Evolutionary conservation across 1,140 invertebrate species (phyloP).

Genomic region (Streblospio benedicti): DNA sequence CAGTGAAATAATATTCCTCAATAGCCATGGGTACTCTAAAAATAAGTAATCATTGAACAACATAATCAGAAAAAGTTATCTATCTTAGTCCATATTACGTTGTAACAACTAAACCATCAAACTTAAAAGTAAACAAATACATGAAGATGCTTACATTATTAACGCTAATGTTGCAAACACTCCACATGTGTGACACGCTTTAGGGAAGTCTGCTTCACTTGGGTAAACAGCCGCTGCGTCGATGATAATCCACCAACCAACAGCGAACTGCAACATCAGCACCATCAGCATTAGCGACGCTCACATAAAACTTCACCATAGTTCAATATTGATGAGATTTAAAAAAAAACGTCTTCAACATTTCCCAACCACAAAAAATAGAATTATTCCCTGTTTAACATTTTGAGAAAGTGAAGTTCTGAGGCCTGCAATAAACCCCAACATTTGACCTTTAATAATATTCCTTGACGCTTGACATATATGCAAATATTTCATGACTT

Average conservation of each 20-base stretch:
- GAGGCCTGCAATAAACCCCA: not conserved
- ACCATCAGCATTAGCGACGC: not conserved
- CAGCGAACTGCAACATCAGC: conserved; percentile 70
- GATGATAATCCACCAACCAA: conserved; percentile 96
- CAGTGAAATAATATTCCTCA: too few relatives aligned
- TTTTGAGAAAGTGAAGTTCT: not conserved
- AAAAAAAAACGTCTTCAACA: not conserved
- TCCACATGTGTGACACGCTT: conserved; percentile 85
- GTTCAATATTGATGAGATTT: not conserved
- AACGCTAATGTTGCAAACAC: conserved; percentile 87
- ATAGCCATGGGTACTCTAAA: too few relatives aligned
- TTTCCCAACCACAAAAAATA: not conserved
- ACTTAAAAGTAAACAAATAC: too few relatives aligned
- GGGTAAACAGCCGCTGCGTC: conserved; percentile 79
- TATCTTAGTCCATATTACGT: too few relatives aligned
- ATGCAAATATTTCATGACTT: too few relatives aligned
- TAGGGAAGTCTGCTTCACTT: conserved; percentile 54
- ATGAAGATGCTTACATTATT: conserved; percentile 72
- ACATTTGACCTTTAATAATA: not conserved
- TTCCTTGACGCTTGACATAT: too few relatives aligned
- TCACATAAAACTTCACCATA: not conserved
- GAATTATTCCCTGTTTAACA: not conserved
- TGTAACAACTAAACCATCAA: conserved; percentile 1
- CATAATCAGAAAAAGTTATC: too few relatives aligned
- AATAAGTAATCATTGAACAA: too few relatives aligned